Conservation (phyloP, 2,888 invertebrate species). For the Thereva nobilitata region DNA sequence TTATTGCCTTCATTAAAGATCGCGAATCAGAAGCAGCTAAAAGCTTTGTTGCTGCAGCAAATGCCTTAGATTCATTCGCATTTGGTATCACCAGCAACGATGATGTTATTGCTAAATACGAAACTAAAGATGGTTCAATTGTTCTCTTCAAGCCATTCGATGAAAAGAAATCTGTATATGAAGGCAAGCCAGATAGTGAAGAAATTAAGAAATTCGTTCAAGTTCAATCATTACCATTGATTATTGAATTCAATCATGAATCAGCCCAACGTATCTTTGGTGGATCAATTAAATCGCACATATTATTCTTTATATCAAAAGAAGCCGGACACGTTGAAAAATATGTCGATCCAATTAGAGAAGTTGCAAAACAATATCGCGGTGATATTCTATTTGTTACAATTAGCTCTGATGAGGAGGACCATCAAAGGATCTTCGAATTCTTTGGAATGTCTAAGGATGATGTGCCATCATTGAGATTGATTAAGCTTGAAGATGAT, state of each 20-base stretch:
- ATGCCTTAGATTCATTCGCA: slow-evolving; percentile 80
- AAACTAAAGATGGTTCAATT: slow-evolving; percentile 77
- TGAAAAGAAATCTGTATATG: slow-evolving; percentile 76
- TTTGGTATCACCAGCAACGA: slow-evolving; percentile 85
- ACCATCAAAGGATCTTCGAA: slow-evolving; percentile 95
- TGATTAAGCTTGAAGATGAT: slow-evolving; percentile 94
- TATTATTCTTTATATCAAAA: slow-evolving; percentile 93
- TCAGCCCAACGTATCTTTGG: slow-evolving; percentile 98
- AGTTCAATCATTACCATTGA: slow-evolving; percentile 82
- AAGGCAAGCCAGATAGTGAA: slow-evolving; percentile 70
- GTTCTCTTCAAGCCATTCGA: slow-evolving; percentile 95
- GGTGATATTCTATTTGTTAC: slow-evolving; percentile 93
- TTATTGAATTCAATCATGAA: slow-evolving; percentile 96
- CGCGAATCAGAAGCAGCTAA: slow-evolving; percentile 78
- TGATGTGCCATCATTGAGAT: slow-evolving; percentile 86
- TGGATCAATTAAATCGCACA: slow-evolving; percentile 95
- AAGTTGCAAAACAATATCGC: slow-evolving; percentile 86
- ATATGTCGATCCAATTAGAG: slow-evolving; percentile 75
- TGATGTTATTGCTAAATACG: slow-evolving; percentile 77
- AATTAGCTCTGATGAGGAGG: slow-evolving; percentile 92
- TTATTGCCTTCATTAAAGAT: slow-evolving; percentile 91
- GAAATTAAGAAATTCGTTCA: slow-evolving; percentile 81
- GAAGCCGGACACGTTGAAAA: slow-evolving; percentile 83
- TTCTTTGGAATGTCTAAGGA: slow-evolving; percentile 98
- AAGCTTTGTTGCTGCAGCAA: slow-evolving; percentile 79